These are phyloP conservation scores for Peromyscus nudipes DNA, from an alignment of 2,797 vertebrate species.

Conservation along the genomic window DNA sequence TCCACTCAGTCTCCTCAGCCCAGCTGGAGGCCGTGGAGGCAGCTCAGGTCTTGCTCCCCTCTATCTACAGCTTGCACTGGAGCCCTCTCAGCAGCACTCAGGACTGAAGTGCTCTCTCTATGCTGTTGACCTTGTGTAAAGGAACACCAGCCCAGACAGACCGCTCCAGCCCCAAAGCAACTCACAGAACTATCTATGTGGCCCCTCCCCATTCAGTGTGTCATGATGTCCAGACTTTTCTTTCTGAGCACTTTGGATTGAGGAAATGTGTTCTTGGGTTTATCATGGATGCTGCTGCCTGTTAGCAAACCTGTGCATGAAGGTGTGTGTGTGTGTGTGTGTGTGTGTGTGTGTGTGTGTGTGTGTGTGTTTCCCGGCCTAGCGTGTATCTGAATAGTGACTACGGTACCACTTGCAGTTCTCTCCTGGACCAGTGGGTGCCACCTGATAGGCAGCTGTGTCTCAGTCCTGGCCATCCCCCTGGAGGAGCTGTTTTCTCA, in stretches of 20 bases:
- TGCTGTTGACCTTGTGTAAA: background rate
- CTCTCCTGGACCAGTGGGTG: background rate
- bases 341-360: too few species aligned
- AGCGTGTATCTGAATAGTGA: background rate
- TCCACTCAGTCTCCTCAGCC: background rate
- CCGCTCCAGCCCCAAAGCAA: background rate
- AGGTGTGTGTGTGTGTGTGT: background rate
- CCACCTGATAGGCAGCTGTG: background rate
- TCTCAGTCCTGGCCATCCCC: background rate
- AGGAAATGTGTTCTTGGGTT: slow-evolving; percentile 10
- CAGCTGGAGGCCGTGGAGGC: background rate
- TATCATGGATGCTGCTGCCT: background rate
- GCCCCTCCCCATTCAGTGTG: background rate
- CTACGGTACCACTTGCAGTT: background rate
- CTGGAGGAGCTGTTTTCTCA: background rate
- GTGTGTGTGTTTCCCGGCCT: background rate
- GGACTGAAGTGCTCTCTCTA: background rate
- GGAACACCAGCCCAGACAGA: background rate
- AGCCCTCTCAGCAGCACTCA: background rate
- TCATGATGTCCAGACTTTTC: too few species aligned
- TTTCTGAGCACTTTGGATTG: slow-evolving; percentile 29
- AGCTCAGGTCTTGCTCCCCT: background rate
- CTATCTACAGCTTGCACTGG: background rate
- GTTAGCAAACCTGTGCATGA: background rate
- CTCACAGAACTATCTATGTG: background rate